Conservation (phyloP, 2,888 invertebrate genomes). For the Cremastinae sp. region DNA sequence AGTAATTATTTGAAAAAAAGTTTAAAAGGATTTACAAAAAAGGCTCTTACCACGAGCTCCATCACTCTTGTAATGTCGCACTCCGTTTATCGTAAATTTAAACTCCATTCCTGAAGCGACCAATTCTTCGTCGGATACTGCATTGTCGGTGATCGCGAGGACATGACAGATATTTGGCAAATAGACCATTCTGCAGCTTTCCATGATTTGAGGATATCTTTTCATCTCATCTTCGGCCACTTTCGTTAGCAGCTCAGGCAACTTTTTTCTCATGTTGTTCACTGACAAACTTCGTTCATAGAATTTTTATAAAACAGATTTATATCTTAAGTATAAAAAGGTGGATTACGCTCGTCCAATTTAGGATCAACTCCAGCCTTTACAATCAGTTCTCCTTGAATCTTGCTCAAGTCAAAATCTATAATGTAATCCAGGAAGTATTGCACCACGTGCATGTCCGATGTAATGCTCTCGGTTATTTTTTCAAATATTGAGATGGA, state of each 20-base stretch:
- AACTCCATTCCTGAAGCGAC: conserved; percentile 86
- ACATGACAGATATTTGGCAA: conserved; percentile 90
- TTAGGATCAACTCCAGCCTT: conserved; percentile 88
- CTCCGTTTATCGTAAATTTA: conserved; percentile 86
- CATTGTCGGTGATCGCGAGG: conserved; percentile 85
- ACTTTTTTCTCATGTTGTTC: conserved; percentile 85
- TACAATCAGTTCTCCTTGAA: conserved; percentile 87
- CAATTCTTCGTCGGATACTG: conserved; percentile 81
- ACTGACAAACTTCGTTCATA: conserved; percentile 80
- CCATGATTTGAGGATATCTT: conserved; percentile 85
- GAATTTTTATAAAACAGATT: conserved; percentile 14
- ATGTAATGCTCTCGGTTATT: conserved; percentile 78
- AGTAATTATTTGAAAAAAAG: not conserved
- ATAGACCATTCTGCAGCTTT: conserved; percentile 86
- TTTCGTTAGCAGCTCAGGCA: conserved; percentile 87
- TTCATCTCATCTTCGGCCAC: conserved; percentile 87
- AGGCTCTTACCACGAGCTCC: conserved; percentile 83
- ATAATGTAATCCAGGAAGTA: conserved; percentile 88
- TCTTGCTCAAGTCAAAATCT: conserved; percentile 85
- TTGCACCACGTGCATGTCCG: conserved; percentile 83
- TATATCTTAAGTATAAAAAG: not conserved
- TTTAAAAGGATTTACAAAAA: too few relatives aligned
- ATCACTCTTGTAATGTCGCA: conserved; percentile 87
- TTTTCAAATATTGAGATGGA: conserved; percentile 67
- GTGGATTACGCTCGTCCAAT: conserved; percentile 86